A percentile compares a stretch with the other conserved stretches of the same genome.
Conservation (phyloP, 2,113 vertebrate genomes). For the Potamarius usumacintae region DNA sequence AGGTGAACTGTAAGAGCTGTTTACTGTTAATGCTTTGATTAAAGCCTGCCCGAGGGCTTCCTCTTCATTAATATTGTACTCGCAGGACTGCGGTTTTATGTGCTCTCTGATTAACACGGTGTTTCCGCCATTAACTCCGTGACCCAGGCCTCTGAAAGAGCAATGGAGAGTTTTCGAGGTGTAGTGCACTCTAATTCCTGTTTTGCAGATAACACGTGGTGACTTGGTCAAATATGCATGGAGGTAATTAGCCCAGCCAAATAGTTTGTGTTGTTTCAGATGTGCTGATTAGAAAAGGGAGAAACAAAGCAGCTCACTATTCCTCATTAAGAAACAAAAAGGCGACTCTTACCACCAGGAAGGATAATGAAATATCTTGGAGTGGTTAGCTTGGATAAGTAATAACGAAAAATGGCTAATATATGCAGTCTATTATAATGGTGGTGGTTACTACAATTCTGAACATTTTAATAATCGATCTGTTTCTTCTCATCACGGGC, state of each 20-base stretch:
- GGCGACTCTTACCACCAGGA: not conserved
- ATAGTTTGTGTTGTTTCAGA: not conserved
- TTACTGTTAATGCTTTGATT: not conserved
- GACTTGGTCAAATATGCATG: conserved; percentile 12
- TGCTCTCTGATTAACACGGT: not conserved
- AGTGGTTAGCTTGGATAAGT: not conserved
- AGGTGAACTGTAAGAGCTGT: not conserved
- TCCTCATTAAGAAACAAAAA: not conserved
- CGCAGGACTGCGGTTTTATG: not conserved
- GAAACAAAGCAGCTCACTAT: not conserved
- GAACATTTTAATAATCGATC: not conserved
- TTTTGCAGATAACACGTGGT: not conserved
- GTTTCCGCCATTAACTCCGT: conserved; percentile 5
- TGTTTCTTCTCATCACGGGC: not conserved
- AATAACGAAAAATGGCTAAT: not conserved
- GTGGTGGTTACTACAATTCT: not conserved
- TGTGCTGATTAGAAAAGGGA: not conserved
- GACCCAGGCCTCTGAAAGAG: not conserved
- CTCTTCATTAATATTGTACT: not conserved
- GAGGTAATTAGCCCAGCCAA: not conserved
- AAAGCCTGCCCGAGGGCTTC: not conserved
- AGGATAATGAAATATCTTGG: not conserved
- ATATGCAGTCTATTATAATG: not conserved
- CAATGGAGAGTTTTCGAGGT: not conserved
- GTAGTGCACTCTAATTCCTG: not conserved